Base-by-base conservation (phyloP, 2,113 vertebrate species). In the Engraulis encrasicolus region DNA sequence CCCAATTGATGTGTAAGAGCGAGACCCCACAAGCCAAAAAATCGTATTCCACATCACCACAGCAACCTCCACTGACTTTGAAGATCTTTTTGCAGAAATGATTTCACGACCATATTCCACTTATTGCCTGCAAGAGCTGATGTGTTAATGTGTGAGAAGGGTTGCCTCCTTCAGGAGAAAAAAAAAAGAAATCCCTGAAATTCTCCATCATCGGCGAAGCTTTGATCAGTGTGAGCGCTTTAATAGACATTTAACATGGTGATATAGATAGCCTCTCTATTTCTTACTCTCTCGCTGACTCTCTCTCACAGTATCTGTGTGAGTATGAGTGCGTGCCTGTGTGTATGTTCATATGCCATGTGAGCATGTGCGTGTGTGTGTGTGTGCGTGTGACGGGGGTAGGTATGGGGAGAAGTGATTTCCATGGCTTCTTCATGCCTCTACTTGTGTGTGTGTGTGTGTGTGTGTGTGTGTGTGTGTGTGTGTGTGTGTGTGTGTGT, bases 321-420 rank as follows among this genome's bases (percentile, higher is more conserved):
- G 77, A 9, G 7, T 1, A 1, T 78, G 74, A 12, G 6, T 4
- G 5, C 36, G 27, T n/a, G n/a, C n/a, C n/a, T n/a, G n/a, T n/a
- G n/a, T n/a, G n/a, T n/a, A n/a, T n/a, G n/a, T n/a, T n/a, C n/a
- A n/a, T n/a, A n/a, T n/a, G n/a, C n/a, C 36, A 31, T 34, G 27
- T 78, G 74, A 37, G 34, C 38, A 17, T 78, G 77, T 38, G 77
- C 19, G 2, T 78, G 77, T 11, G 27, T 78, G 77, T 78, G 15
- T 78, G 78, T 81, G 48, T 81, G 49, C 20, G 27, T 58, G 34
- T 34, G n/a, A n/a, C n/a, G n/a, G n/a, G n/a, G n/a, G n/a, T n/a
- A n/a, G n/a, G n/a, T n/a, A n/a, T n/a, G n/a, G n/a, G n/a, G n/a
- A n/a, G n/a, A n/a, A n/a, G n/a, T n/a, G n/a, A n/a, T n/a, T n/a